Evolutionary conservation across 2,888 invertebrate genomes (phyloP).

Genomic region (Prosapia bicincta): DNA sequence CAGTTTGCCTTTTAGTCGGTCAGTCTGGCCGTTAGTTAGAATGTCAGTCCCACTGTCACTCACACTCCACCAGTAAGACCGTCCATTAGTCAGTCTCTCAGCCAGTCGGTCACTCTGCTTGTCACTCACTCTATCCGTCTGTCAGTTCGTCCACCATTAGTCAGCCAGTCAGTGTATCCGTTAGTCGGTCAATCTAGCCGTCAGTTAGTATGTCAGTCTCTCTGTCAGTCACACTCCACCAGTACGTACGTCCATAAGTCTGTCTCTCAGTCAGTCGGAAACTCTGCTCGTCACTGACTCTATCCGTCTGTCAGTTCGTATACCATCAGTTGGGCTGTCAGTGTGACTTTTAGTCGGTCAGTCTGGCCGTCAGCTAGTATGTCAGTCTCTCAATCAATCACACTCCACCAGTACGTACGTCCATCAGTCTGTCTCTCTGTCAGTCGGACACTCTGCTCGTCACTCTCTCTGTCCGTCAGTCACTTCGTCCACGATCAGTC

Average conservation of each 20-base stretch:
- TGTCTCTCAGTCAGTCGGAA: slow-evolving; percentile 23
- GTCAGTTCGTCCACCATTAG: too few relatives aligned
- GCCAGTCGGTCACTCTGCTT: slow-evolving; percentile 18
- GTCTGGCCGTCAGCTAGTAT: slow-evolving; percentile 23
- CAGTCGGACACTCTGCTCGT: slow-evolving; percentile 10
- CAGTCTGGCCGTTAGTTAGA: too few relatives aligned
- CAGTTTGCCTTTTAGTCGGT: too few relatives aligned
- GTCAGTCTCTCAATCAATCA: slow-evolving; percentile 16
- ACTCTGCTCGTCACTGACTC: slow-evolving; percentile 24
- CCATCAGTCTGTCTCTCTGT: slow-evolving; percentile 26
- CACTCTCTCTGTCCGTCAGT: too few relatives aligned
- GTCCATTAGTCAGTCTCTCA: slow-evolving; percentile 28
- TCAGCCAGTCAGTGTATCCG: neutral
- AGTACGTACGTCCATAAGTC: slow-evolving; percentile 1
- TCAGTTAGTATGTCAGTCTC: too few relatives aligned
- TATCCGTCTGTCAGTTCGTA: slow-evolving; percentile 23
- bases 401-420: neutral
- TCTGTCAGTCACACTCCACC: too few relatives aligned
- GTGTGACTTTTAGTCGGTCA: slow-evolving; percentile 6
- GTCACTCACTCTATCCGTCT: neutral
- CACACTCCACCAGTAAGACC: neutral
- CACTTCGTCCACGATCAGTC: too few relatives aligned
- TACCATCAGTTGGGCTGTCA: too few relatives aligned
- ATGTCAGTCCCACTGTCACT: too few relatives aligned
- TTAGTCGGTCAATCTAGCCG: neutral